A percentile compares a stretch with the other conserved stretches of the same genome.
phyloP scores from a whole-genome alignment of 2,113 vertebrate species.

The Ciconia stormi region DNA sequence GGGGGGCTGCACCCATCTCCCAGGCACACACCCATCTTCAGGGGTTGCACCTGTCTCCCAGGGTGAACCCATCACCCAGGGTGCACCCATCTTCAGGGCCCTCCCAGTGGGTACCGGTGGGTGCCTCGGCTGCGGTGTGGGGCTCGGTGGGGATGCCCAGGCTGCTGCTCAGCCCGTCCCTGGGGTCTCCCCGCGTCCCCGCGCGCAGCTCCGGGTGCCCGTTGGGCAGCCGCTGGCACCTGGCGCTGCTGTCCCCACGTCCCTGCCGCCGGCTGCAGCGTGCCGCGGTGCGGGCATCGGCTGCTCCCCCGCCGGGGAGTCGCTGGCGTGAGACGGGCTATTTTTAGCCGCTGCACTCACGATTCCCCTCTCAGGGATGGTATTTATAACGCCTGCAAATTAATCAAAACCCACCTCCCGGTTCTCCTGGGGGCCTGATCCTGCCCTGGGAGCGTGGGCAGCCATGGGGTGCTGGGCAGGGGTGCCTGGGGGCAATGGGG shows the following conservation, averaged over 20 bases:
- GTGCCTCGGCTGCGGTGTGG: rapidly evolving
- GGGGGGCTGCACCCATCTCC: neutral
- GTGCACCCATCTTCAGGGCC: neutral
- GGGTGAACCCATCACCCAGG: neutral
- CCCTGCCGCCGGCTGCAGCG: neutral
- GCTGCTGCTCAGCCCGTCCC: neutral
- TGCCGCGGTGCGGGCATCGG: neutral
- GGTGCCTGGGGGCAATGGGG: too few relatives aligned
- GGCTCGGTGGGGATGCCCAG: neutral
- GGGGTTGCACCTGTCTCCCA: neutral
- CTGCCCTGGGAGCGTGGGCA: neutral
- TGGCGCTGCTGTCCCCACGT: neutral
- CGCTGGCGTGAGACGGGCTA: neutral
- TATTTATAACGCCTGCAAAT: slow-evolving; percentile 44
- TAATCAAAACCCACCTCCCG: neutral
- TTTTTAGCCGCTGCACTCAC: slow-evolving; percentile 50
- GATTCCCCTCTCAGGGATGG: slow-evolving; percentile 7
- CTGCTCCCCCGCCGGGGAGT: neutral
- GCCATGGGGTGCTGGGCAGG: neutral
- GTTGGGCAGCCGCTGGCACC: rapidly evolving
- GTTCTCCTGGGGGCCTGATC: neutral
- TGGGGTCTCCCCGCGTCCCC: neutral
- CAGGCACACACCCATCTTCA: too few relatives aligned
- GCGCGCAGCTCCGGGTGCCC: rapidly evolving
- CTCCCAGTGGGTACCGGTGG: rapidly evolving